Conservation (phyloP, 2,113 vertebrate genomes). For the Poicephalus meyeri region DNA sequence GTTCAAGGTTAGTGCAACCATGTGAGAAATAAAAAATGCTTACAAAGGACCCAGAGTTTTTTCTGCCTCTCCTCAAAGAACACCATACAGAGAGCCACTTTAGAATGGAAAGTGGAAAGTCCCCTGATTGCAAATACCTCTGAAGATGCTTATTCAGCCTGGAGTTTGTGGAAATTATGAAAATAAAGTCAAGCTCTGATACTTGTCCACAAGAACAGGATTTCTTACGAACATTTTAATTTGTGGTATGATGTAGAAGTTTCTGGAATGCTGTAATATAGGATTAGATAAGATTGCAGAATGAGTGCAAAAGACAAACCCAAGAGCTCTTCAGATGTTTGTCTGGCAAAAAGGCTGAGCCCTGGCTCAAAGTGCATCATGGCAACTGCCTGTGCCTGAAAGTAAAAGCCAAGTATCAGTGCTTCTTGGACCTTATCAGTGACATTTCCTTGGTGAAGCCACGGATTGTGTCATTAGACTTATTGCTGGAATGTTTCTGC, state of each 20-base stretch:
- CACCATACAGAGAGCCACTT: not conserved
- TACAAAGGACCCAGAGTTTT: not conserved
- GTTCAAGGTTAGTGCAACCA: not conserved
- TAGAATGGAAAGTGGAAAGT: not conserved
- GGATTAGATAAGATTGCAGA: not conserved
- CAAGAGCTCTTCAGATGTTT: not conserved
- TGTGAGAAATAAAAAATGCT: not conserved
- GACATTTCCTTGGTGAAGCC: not conserved
- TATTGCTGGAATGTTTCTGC: not conserved
- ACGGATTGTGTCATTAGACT: rapidly evolving
- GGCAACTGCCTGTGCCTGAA: not conserved
- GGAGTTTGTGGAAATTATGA: not conserved
- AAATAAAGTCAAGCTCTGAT: not conserved
- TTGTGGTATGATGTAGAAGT: not conserved
- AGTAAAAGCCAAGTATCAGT: not conserved
- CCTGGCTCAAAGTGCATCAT: not conserved
- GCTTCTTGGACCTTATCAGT: not conserved
- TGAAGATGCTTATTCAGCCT: not conserved
- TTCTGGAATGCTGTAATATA: not conserved
- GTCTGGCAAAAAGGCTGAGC: not conserved
- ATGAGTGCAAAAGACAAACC: not conserved
- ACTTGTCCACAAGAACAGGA: not conserved
- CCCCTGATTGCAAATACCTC: not conserved
- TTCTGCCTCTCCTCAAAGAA: not conserved
- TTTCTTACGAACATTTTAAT: not conserved